Percentiles rank a stretch among this genome's conserved stretches.
Conservation (phyloP, 1,140 invertebrate species). For the Calosoma granatense region DNA sequence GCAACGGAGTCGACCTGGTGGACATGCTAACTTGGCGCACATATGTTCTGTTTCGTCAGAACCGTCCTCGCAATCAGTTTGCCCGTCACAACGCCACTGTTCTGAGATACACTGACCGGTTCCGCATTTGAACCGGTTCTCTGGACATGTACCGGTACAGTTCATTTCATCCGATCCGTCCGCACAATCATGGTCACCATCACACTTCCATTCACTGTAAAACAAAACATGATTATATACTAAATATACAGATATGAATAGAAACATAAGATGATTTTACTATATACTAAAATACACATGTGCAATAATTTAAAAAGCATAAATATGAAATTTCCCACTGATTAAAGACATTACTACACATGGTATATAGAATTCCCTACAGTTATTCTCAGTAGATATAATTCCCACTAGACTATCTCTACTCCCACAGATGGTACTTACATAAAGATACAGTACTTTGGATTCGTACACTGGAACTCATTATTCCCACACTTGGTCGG, state of each 20-base stretch:
- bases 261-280: background rate
- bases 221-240: constrained; percentile 20
- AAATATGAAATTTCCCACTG: too few relatives aligned
- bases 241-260: background rate
- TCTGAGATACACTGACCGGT: constrained; percentile 46
- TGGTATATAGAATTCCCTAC: too few relatives aligned
- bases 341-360: too few relatives aligned
- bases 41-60: constrained; percentile 42
- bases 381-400: too few relatives aligned
- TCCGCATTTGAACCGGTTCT: constrained; percentile 38
- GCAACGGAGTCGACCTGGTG: constrained; percentile 41
- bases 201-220: constrained; percentile 45
- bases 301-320: too few relatives aligned
- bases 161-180: constrained; percentile 50
- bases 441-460: constrained; percentile 43
- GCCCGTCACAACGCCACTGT: constrained; percentile 56
- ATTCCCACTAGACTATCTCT: too few relatives aligned
- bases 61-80: constrained; percentile 48
- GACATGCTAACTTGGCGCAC: constrained; percentile 32
- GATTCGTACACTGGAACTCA: constrained; percentile 46
- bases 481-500: constrained; percentile 39
- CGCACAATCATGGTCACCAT: constrained; percentile 50
- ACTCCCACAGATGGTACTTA: too few relatives aligned
- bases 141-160: constrained; percentile 38
- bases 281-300: background rate